phyloP scores from a whole-genome alignment of 2,797 vertebrate species.

The Syngnathus rostellatus region DNA sequence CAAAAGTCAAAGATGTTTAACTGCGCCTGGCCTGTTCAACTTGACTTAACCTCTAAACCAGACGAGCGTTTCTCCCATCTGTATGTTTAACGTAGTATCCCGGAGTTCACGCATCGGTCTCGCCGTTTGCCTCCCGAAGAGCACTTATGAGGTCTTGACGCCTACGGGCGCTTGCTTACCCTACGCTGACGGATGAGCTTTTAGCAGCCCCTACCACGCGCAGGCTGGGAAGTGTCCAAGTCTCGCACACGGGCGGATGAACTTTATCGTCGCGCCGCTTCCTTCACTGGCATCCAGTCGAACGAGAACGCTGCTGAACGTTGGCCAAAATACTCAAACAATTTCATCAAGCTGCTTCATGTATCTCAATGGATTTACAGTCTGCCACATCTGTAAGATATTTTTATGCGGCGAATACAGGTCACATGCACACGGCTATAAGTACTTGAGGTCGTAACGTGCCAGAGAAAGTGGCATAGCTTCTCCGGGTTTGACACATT shows the following conservation, averaged over 20 bases:
- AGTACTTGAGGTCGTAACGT: background rate
- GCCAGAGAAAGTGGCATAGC: background rate
- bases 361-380: background rate
- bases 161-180: conserved; percentile 9
- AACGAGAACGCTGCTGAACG: background rate
- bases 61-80: background rate
- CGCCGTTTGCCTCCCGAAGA: conserved; percentile 8
- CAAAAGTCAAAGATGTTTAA: conserved; percentile 24
- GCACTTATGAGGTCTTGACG: conserved; percentile 16
- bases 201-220: conserved; percentile 59
- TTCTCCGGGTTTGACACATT: background rate
- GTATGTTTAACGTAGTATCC: conserved; percentile 25
- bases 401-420: conserved; percentile 1
- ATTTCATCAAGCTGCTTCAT: background rate
- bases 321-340: background rate
- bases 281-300: background rate
- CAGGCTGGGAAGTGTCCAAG: conserved; percentile 12
- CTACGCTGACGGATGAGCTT: conserved; percentile 44
- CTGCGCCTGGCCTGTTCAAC: conserved; percentile 9
- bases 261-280: background rate
- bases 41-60: background rate
- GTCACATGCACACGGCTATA: background rate
- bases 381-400: background rate
- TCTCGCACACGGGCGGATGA: background rate
- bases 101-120: conserved; percentile 14